Evolutionary conservation across 2,888 invertebrate species (phyloP), one percentile per base, ranked within the genome.

Genomic region (Hanleya hanleyi): DNA sequence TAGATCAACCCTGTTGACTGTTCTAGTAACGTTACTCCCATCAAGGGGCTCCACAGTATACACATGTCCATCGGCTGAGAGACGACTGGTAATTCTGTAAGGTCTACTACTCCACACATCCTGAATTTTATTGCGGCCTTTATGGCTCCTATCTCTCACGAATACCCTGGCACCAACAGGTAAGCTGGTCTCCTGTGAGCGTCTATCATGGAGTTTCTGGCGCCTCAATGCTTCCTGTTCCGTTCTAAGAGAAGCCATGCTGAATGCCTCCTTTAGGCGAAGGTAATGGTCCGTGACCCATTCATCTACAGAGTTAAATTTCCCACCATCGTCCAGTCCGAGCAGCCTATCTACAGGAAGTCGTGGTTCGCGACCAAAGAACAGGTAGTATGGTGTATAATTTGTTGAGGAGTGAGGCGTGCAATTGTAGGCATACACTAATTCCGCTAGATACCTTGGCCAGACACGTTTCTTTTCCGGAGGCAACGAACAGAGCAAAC

Each of bases 211-310:
- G 22, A 22, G 22, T 26, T 57, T 26, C 26, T 32, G 22, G 12
- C 57, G 57, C 3, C 32, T 22, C 18, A 65, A 12, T 9, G 64
- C 73, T 29, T 62, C 69, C n/a, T 49, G 72, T 37, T 73, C 73
- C 1, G 35, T 69, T 32, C 36, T 36, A 22, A 26, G 29, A 64
- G 36, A 15, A 9, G 70, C 73, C 22, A 36, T 5, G n/a, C 22
- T 26, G 32, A 67, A 67, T 12, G 67, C 33, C 15, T 41, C 41
- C 37, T 37, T 37, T 1, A 71, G 38, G n/a, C 67, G 66, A 1
- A 67, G 12, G 26, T 66, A 50, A 22, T 76, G 76, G 26, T 36
- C 49, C 18, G 62, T 22, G 22, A 76, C 64, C 70, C 68, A 76
- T 18, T 57, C 35, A 57, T 57, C 7, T 15, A 57, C 57, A 26